These are phyloP conservation scores for Apis cerana DNA, from an alignment of 1,140 invertebrate genomes.

Conservation along the genomic window DNA sequence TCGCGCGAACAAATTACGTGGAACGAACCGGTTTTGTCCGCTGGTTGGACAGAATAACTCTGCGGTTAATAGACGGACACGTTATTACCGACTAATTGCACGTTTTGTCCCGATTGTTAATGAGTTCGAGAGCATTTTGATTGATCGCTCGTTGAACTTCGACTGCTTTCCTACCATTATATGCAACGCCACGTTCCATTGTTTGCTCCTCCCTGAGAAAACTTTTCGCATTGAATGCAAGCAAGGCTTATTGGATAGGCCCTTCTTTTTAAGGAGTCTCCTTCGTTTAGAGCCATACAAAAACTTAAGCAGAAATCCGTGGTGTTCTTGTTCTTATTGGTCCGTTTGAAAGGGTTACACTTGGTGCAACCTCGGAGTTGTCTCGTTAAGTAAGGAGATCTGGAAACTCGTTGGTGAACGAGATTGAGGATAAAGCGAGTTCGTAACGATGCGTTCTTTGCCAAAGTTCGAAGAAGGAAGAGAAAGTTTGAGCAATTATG, in stretches of 20 bases:
- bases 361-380: background rate
- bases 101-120: slow-evolving; percentile 38
- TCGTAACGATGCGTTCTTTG: background rate
- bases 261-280: background rate
- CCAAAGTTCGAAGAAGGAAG: slow-evolving; percentile 2
- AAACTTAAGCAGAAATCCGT: background rate
- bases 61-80: slow-evolving; percentile 47
- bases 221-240: background rate
- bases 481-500: slow-evolving; percentile 19
- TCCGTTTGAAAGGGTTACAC: slow-evolving; percentile 2
- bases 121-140: slow-evolving; percentile 54
- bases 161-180: slow-evolving; percentile 25
- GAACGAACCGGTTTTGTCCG: slow-evolving; percentile 71
- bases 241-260: slow-evolving; percentile 4
- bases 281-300: background rate
- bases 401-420: slow-evolving; percentile 5
- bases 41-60: slow-evolving; percentile 62
- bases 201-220: background rate
- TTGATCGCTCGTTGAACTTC: slow-evolving; percentile 33
- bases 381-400: slow-evolving; percentile 3
- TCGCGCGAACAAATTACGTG: slow-evolving; percentile 39
- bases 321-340: slow-evolving; percentile 10
- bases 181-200: slow-evolving; percentile 5
- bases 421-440: background rate
- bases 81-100: slow-evolving; percentile 71